Evolutionary conservation across 23 tunicate genomes (phyloP), one percentile per base, ranked within the genome.

Genomic region (Clavelina lepadiformis): DNA sequence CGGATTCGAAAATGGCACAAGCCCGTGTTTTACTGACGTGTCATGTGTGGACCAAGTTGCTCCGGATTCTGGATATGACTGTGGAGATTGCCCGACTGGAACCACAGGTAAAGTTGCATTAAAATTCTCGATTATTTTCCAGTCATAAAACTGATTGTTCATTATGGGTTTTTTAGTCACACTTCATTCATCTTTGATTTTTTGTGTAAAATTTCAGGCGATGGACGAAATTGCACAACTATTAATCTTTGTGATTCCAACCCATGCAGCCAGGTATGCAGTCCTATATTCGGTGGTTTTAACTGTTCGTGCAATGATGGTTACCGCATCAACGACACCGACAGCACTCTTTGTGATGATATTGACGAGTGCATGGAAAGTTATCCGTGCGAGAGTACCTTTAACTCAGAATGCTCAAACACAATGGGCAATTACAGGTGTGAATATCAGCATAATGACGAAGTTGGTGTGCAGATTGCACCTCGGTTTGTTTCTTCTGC

Each of bases 61-160:
- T 0, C 91, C 91, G 4, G 71, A 56, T 5, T 47, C 51, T 26
- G 81, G 91, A 20, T 61, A 38, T 41, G 25, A 20, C 2, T 82
- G 91, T 59, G 67, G 84, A 3, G 54, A 54, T 26, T 78, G 84
- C 36, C 84, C 84, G 3, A 38, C 38, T 2, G 84, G 84, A 46
- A 78, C 84, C 47, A 49, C 47, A 44, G 84, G 84, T 78, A 53
- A 20, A n/a, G n/a, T n/a, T n/a, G n/a, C n/a, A n/a, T n/a, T n/a
- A n/a, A n/a, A n/a, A n/a, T n/a, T n/a, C n/a, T n/a, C n/a, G n/a
- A n/a, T n/a, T n/a, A n/a, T n/a, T n/a, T n/a, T n/a, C n/a, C n/a
- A n/a, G n/a, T n/a, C n/a, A n/a, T n/a, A n/a, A n/a, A n/a, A n/a
- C n/a, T n/a, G n/a, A n/a, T n/a, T n/a, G n/a, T n/a, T n/a, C n/a